A percentile compares a stretch with the other conserved stretches of the same genome.
Conservation (phyloP, 2,113 vertebrate genomes). For the Elachura formosa region DNA sequence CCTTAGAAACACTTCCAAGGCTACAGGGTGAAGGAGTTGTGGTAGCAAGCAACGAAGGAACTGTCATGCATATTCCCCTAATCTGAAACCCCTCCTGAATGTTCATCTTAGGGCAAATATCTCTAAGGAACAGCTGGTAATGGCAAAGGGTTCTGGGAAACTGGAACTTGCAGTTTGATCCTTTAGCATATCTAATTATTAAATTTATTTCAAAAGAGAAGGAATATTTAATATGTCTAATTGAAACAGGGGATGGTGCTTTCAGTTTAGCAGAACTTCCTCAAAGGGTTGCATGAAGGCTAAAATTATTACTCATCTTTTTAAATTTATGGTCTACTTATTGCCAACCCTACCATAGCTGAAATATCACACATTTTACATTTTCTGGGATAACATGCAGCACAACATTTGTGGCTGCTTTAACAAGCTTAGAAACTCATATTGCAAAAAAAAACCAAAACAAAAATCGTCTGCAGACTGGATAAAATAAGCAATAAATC, state of each 20-base stretch:
- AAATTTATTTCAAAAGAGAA: neutral
- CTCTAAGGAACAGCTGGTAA: neutral
- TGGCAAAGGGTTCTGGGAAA: neutral
- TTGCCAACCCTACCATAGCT: neutral
- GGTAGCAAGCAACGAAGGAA: neutral
- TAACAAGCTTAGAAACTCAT: neutral
- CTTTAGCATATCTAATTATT: neutral
- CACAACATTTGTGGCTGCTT: neutral
- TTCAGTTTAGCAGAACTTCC: neutral
- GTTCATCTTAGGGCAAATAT: neutral
- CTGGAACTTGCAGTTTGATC: neutral
- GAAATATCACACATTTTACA: constrained; percentile 7
- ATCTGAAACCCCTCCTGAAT: neutral
- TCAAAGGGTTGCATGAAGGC: neutral
- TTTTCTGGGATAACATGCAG: neutral
- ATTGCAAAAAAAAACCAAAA: neutral
- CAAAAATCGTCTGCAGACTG: neutral
- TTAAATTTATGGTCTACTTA: neutral
- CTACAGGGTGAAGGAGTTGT: neutral
- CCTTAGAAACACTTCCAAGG: neutral
- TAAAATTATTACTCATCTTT: neutral
- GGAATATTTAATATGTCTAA: neutral
- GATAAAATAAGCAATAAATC: constrained; percentile 16
- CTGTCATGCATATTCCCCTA: neutral
- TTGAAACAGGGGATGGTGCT: neutral